Evolutionary conservation across 2,888 invertebrate genomes (phyloP).

Genomic region (Anthrax anthrax): DNA sequence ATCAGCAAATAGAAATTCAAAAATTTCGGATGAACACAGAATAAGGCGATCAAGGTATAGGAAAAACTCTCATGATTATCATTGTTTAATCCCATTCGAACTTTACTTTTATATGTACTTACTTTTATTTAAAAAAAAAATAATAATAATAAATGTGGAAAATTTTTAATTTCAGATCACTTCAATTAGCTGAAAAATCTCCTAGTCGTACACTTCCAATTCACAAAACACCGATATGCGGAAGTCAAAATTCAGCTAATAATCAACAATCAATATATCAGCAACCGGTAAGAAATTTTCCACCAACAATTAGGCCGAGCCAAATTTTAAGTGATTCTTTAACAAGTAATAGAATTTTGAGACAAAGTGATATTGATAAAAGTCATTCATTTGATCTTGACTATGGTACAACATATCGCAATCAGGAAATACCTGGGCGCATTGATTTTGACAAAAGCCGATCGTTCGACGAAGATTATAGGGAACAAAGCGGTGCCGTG

Average conservation of each 20-base stretch:
- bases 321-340: constrained; percentile 10
- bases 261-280: constrained; percentile 7
- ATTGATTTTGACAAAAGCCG: constrained; percentile 32
- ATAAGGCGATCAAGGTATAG: constrained; percentile 31
- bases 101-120: too few species aligned
- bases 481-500: constrained; percentile 23
- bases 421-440: constrained; percentile 22
- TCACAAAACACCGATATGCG: constrained; percentile 29
- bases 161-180: constrained; percentile 33
- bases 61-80: too few species aligned
- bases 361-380: constrained; percentile 24
- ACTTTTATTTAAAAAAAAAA: too few species aligned
- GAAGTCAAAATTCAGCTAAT: constrained; percentile 17
- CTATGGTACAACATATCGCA: constrained; percentile 19
- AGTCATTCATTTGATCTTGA: constrained; percentile 34
- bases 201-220: constrained; percentile 27
- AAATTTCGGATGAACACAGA: constrained; percentile 29
- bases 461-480: constrained; percentile 33
- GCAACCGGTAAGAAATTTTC: constrained; percentile 16
- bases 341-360: neutral
- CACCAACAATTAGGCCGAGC: constrained; percentile 23
- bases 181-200: constrained; percentile 47
- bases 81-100: too few species aligned
- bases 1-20: constrained; percentile 23
- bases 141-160: too few species aligned